Conservation (phyloP, 1,140 invertebrate species). For the Pseudomyrmex pallidus region DNA sequence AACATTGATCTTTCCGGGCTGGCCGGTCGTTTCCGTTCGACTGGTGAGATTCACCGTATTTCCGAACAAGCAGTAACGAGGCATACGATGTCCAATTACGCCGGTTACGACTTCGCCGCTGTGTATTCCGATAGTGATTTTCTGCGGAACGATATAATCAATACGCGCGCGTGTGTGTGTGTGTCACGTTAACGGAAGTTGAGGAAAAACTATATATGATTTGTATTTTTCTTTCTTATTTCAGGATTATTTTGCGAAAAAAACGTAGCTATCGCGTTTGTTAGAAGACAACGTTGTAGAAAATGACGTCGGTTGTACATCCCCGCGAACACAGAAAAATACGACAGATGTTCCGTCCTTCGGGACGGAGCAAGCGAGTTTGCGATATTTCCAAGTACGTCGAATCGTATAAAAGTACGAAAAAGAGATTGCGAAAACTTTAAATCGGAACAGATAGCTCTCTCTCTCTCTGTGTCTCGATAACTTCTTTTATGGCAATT, state of each 20-base stretch:
- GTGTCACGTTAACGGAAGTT: no score
- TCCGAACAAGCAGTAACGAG: conserved; percentile 98
- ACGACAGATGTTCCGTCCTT: no score
- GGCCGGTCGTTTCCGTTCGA: conserved; percentile 97
- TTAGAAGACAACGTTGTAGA: no score
- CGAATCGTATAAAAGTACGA: not conserved
- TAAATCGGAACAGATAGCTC: conserved; percentile 8
- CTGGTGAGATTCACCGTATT: conserved; percentile 98
- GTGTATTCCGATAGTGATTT: conserved; percentile 98
- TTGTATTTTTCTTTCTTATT: not conserved
- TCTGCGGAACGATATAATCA: conserved; percentile 85
- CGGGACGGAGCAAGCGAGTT: no score
- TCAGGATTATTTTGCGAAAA: no score
- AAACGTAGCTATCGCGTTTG: no score
- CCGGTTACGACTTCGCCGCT: conserved; percentile 98
- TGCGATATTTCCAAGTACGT: no score
- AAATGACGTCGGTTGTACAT: no score
- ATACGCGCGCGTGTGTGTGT: not conserved
- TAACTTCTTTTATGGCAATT: conserved; percentile 13
- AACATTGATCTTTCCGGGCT: conserved; percentile 96
- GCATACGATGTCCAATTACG: conserved; percentile 98
- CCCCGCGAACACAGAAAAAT: no score
- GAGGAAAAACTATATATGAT: not conserved
- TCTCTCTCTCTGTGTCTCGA: conserved; percentile 18
- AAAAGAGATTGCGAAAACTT: conserved; percentile 42